phyloP scores from a whole-genome alignment of 2,797 vertebrate species.

The Buceros bicornis region DNA sequence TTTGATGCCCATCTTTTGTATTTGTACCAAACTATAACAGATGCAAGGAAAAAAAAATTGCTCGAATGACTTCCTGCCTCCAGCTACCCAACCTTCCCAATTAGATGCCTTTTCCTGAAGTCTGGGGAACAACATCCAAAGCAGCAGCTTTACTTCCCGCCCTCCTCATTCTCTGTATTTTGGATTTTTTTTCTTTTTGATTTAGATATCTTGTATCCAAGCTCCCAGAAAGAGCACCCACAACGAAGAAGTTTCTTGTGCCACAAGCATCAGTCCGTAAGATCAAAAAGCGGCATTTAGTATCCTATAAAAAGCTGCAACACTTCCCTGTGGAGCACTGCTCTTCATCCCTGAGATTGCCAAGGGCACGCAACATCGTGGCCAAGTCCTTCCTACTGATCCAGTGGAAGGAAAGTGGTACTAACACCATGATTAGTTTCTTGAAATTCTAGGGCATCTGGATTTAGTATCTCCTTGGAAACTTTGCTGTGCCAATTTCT shows the following conservation, averaged over 20 bases:
- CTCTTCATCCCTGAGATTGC: background rate
- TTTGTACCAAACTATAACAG: background rate
- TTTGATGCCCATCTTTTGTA: background rate
- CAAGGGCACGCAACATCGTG: background rate
- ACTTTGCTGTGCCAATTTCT: background rate
- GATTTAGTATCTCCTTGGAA: background rate
- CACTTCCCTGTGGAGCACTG: background rate
- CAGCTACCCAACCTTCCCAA: background rate
- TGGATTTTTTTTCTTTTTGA: background rate
- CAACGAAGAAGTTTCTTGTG: background rate
- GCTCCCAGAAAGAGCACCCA: background rate
- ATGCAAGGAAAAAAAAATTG: background rate
- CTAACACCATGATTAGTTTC: background rate
- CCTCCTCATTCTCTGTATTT: background rate
- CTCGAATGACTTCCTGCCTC: background rate
- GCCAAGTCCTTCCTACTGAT: background rate
- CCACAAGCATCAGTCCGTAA: background rate
- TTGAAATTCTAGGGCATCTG: background rate
- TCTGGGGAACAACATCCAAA: background rate
- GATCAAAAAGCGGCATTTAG: background rate
- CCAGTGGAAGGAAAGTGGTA: background rate
- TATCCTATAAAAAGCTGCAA: background rate
- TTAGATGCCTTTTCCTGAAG: background rate
- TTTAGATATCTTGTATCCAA: background rate
- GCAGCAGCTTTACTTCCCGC: background rate